These are phyloP conservation scores for Tragulus kanchil DNA, from an alignment of 2,113 vertebrate species.

Conservation along the genomic window DNA sequence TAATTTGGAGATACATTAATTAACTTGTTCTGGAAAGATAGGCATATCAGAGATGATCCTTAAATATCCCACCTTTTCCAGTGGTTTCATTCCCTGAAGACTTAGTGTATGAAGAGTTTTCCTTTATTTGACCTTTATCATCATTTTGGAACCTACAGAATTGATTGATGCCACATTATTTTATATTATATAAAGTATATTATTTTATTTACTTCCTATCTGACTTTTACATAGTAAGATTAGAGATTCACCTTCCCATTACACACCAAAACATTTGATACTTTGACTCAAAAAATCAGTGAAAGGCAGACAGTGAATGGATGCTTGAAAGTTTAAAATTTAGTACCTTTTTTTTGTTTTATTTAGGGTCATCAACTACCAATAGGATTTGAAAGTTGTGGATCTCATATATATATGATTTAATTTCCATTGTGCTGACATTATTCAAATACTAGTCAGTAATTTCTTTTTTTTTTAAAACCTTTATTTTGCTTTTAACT, in stretches of 20 bases:
- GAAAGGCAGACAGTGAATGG: not conserved
- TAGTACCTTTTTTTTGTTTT: slow-evolving; percentile 20
- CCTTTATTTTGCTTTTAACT: too few relatives aligned
- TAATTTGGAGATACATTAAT: not conserved
- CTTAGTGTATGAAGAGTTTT: not conserved
- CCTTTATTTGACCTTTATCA: not conserved
- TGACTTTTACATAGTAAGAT: slow-evolving; percentile 29
- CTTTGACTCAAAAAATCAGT: slow-evolving; percentile 17
- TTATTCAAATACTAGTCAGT: slow-evolving; percentile 16
- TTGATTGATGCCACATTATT: not conserved
- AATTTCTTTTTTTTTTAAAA: not conserved
- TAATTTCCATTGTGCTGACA: slow-evolving; percentile 13
- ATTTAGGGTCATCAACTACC: not conserved
- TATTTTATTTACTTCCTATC: not conserved
- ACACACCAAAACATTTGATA: not conserved
- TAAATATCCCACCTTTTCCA: not conserved
- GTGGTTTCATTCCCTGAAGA: slow-evolving; percentile 5
- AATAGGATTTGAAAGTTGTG: slow-evolving; percentile 16
- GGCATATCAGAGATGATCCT: not conserved
- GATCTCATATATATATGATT: not conserved
- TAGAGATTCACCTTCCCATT: not conserved
- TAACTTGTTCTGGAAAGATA: not conserved
- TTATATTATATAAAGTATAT: not conserved
- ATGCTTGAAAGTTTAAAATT: slow-evolving; percentile 41
- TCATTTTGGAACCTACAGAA: not conserved